Evolutionary conservation across 2,113 vertebrate species (phyloP), one percentile per base, ranked within the genome.

Genomic region (Gracilinanus agilis): DNA sequence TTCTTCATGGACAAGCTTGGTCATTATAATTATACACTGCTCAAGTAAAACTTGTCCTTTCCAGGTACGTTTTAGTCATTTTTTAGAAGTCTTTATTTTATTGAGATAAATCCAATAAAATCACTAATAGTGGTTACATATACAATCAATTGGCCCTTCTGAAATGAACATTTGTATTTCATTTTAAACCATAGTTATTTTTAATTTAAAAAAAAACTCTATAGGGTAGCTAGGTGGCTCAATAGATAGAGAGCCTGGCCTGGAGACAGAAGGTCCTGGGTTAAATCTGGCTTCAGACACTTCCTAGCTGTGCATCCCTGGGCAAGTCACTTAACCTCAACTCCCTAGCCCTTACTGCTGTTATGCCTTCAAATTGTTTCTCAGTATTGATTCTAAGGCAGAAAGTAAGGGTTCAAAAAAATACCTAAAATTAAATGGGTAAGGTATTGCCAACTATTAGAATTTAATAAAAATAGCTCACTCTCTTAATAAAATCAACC

Each of bases 81-180:
- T 97, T 98, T 97, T 97, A 98, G 98, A 98, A 98, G 95, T 98
- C 97, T 96, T 98, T 98, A 67, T 13, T 67, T 25, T 67, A 98
- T 98, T 98, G 98, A 98, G 97, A 98, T 98, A 98, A 98, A 98
- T 98, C 97, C 97, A 98, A 97, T 97, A 98, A 98, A 98, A 98
- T 97, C 97, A 98, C 98, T 98, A 98, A 98, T 98, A 98, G 96
- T 98, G 96, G 98, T 98, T 98, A 98, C 97, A 98, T 97, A 98
- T 98, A 97, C 61, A 92, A 92, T 98, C 96, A 97, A 90, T 98
- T 97, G 98, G 97, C 96, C 98, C 96, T 98, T 97, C 96, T 97
- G 97, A 98, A 98, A 98, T 96, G 98, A 98, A 98, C 34, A 97
- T 97, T 97, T 97, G 95, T 95, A 97, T 98, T 98, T 98, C 89